A percentile compares a stretch with the other conserved stretches of the same genome.
phyloP scores from a whole-genome alignment of 2,888 invertebrate genomes.

The Dynastes tityus region DNA sequence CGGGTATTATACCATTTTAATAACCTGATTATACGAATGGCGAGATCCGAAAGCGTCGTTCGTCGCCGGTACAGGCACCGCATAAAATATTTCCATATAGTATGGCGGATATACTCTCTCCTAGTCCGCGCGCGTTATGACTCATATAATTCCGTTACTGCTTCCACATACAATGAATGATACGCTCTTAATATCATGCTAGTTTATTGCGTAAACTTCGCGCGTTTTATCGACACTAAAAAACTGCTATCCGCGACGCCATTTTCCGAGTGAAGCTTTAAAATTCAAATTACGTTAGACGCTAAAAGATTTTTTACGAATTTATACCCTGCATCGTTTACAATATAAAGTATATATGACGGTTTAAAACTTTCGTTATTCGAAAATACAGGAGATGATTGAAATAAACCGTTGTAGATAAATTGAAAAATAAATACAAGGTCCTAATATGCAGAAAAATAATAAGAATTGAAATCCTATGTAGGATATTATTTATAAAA shows the following conservation, averaged over 20 bases:
- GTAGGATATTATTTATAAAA: no score
- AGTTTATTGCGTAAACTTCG: constrained; percentile 42
- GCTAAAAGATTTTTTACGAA: constrained; percentile 45
- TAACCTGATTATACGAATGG: constrained; percentile 57
- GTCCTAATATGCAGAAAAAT: no score
- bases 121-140: constrained; percentile 40
- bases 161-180: constrained; percentile 49
- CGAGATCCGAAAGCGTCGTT: constrained; percentile 53
- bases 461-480: no score
- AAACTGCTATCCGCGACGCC: constrained; percentile 25
- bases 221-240: constrained; percentile 44
- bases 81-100: constrained; percentile 54
- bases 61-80: constrained; percentile 48
- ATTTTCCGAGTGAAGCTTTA: constrained; percentile 36
- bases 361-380: background rate
- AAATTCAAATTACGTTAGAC: constrained; percentile 38
- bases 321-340: background rate
- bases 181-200: constrained; percentile 43
- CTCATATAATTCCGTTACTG: constrained; percentile 49
- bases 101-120: no score
- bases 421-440: no score
- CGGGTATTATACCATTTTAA: constrained; percentile 54
- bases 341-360: constrained; percentile 13
- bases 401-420: no score
- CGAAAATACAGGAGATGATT: no score